phyloP scores from a whole-genome alignment of 1,140 invertebrate species.

The Brachionus asplanchnoidis region DNA sequence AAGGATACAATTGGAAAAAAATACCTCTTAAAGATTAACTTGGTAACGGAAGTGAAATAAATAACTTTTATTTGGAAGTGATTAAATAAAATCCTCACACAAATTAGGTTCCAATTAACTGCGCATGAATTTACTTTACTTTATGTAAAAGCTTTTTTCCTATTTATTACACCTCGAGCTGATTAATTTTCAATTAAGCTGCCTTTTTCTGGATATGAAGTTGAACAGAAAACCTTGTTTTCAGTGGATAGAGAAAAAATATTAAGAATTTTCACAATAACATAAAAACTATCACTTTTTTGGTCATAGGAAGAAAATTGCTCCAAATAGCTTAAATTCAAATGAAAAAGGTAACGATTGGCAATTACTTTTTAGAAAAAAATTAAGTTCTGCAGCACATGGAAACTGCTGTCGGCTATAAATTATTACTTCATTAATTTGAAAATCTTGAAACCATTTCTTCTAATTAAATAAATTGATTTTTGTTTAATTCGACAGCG shows the following conservation, averaged over 20 bases:
- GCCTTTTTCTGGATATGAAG: background rate
- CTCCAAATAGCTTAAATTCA: background rate
- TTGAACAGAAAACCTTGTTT: background rate
- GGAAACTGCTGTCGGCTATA: background rate
- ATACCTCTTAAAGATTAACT: background rate
- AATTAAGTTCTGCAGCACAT: background rate
- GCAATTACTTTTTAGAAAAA: background rate
- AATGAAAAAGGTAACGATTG: background rate
- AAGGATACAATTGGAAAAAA: background rate
- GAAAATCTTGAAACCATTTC: background rate
- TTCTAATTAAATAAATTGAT: slow-evolving; percentile 25
- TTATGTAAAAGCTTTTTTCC: background rate
- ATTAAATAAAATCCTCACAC: background rate
- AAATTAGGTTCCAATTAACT: background rate
- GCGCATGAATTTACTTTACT: background rate
- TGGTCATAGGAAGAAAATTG: background rate
- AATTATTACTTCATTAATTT: slow-evolving; percentile 6
- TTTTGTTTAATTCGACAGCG: slow-evolving; percentile 3
- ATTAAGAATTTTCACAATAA: too few species aligned
- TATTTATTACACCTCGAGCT: background rate
- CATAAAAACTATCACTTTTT: too few species aligned
- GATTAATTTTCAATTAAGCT: background rate
- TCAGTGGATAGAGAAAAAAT: too few species aligned
- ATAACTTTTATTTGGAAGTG: background rate
- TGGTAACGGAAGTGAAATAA: background rate